Base-by-base conservation (phyloP, 2,888 invertebrate species). In the Plutella xylostella region DNA sequence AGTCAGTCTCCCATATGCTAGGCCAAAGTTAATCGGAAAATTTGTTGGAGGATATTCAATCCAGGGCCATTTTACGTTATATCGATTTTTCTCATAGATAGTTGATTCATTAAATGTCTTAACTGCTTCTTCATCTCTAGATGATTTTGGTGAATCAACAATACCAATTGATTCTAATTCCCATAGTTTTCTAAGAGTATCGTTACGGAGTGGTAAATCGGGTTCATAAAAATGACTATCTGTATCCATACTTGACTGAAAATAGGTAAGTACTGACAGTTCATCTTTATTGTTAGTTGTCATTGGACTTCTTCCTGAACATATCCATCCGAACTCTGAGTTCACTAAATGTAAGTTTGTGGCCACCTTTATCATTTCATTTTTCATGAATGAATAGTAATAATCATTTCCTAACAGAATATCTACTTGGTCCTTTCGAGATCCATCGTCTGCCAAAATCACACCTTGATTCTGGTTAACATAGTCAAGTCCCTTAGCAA, bases 271-370 rank as follows among this genome's bases (percentile, higher is more conserved):
- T 4, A 35, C 25, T 1, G 35, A 15, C 14, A 43, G 18, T 2
- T 9, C 2, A 14, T 35, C 35, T 4, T 9, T n/a, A 15, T 19
- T 3, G 4, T 22, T 4, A 4, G 2, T 4, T 18, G 12, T 18
- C 3, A 2, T 3, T 2, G 4, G 2, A 3, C 22, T 4, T 33
- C 14, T 31, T 22, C 45, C 45, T 12, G 45, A 41, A 2, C 2
- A 18, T 17, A 45, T 34, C 45, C 45, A 45, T 30, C 45, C 40
- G 7, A 45, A 34, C 1, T 35, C 18, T 17, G 45, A 41, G 2
- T 41, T 21, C 2, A 45, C 28, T 1, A 45, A 15, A 22, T 12
- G 28, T 1, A 45, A 28, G 9, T 33, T 22, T 19, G 15, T 12
- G 4, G 7, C 14, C 9, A 37, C 1, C 19, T 28, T 14, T 12